Conservation (phyloP, 2,797 vertebrate species). For the Chrysocyon brachyurus region DNA sequence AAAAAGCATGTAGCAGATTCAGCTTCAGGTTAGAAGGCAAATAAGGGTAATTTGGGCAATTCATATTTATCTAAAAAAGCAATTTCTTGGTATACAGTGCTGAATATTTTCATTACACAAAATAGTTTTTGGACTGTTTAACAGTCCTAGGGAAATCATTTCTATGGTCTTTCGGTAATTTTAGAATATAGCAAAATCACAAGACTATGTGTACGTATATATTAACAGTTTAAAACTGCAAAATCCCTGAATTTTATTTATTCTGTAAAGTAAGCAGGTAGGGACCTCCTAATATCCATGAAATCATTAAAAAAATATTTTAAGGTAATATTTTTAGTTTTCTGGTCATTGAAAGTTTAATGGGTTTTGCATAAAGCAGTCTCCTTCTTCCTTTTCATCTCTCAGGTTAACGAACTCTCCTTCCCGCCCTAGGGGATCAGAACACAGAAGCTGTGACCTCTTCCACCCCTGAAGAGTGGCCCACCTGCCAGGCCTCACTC, state of each 20-base stretch:
- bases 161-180: background rate
- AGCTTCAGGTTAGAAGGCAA: background rate
- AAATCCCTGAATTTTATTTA: conserved; percentile 42
- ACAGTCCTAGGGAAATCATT: conserved; percentile 18
- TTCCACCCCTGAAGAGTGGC: background rate
- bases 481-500: background rate
- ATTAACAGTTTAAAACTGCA: background rate
- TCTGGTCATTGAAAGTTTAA: conserved; percentile 40
- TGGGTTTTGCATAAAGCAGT: background rate
- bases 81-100: conserved; percentile 1
- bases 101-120: conserved; percentile 49
- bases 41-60: background rate
- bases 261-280: conserved; percentile 3
- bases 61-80: conserved; percentile 33
- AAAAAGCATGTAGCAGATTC: background rate
- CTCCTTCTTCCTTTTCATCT: background rate
- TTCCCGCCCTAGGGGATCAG: no score
- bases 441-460: background rate
- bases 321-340: conserved; percentile 30
- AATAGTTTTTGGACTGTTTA: conserved; percentile 40
- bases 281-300: background rate
- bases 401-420: background rate
- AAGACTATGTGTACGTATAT: background rate
- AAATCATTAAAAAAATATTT: conserved; percentile 43
- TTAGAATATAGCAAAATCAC: conserved; percentile 12